phyloP scores from a whole-genome alignment of 1,140 invertebrate genomes.

The Diorhabda elongata region DNA sequence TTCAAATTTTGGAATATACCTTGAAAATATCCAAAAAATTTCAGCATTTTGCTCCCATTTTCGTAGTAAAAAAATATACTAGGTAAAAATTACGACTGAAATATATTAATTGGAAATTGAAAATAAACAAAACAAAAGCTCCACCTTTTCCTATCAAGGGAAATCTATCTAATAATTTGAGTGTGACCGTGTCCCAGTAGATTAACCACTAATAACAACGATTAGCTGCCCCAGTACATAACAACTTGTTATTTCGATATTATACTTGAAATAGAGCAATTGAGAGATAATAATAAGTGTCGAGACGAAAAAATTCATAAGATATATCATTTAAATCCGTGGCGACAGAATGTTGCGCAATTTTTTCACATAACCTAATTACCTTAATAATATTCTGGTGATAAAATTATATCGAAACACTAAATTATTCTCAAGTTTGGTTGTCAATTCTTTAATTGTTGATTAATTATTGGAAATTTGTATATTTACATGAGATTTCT shows the following conservation, averaged over 20 bases:
- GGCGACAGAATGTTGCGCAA: background rate
- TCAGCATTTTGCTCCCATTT: no score
- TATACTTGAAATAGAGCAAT: background rate
- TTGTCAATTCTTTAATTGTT: background rate
- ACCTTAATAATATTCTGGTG: background rate
- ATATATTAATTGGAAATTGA: no score
- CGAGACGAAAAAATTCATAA: background rate
- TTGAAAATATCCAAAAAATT: no score
- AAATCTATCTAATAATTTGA: no score
- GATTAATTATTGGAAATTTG: background rate
- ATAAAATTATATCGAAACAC: background rate
- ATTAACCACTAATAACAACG: no score
- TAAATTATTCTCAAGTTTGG: background rate
- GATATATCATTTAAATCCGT: background rate
- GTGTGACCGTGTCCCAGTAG: no score
- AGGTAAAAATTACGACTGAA: no score
- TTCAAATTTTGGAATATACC: no score
- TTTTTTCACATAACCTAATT: constrained; percentile 1
- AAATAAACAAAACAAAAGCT: no score
- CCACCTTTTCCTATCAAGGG: no score
- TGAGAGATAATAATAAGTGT: background rate
- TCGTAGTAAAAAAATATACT: no score
- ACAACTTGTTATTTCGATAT: background rate
- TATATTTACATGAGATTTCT: no score
- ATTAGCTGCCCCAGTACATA: background rate